Base-by-base conservation (phyloP, 2,888 invertebrate species). In the Hyppa rectilinea region DNA sequence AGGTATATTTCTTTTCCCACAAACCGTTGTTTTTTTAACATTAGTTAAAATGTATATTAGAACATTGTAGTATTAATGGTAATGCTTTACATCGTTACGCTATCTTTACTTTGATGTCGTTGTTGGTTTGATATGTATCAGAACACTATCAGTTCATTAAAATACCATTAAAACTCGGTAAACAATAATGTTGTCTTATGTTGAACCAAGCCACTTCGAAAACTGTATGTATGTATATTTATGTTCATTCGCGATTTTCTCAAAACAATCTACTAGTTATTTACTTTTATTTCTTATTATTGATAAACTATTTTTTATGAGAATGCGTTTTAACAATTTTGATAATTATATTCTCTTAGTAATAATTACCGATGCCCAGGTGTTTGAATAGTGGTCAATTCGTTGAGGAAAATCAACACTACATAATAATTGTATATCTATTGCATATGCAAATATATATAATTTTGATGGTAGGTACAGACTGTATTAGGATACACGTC, bases 81-180 rank as follows among this genome's bases (percentile, higher is more conserved):
- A 75, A 59, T 68, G 34, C 10, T 52, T 58, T 26, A 12, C 31
- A 52, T 36, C 59, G 60, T 67, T 56, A 67, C 38, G 10, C 47
- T 67, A 79, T 79, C 47, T 62, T 4, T 9, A 47, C 61, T 17
- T 20, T 34, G 31, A 7, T 31, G 38, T 50, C 23, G 6, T 31
- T n/a, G 12, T 26, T 29, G 4, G 26, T 38, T 14, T 74, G n/a
- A 67, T 47, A 26, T 47, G 26, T 73, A 66, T 79, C 67, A 20
- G 10, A 36, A 55, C 0, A 31, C 9, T 23, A 53, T 52, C 36
- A 20, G 26, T 52, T 49, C 31, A 61, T 75, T 64, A 74, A 49
- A 77, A 74, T 43, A 12, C 0, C 23, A 74, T 79, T 63, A 55
- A 43, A 31, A 17, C 3, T 20, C 17, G 2, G 4, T 20, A 5